Percentiles rank a stretch among this genome's conserved stretches.
Conservation (phyloP, 2,113 vertebrate genomes). For the Lota lota region DNA sequence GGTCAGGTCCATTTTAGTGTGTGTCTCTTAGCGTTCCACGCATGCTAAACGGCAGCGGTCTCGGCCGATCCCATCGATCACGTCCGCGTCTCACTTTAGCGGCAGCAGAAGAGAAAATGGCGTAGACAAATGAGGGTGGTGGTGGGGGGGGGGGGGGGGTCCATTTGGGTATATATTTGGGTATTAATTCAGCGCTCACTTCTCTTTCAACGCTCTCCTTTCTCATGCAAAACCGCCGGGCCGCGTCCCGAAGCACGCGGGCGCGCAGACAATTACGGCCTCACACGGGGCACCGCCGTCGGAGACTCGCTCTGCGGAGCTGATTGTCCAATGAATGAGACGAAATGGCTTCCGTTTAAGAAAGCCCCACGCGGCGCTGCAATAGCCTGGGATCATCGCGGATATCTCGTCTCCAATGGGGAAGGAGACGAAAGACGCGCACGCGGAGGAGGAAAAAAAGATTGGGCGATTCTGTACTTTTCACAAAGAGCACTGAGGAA, state of each 20-base stretch:
- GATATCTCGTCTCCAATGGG: constrained; percentile 68
- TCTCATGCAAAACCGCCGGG: constrained; percentile 70
- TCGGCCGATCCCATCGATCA: constrained; percentile 19
- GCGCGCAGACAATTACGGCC: constrained; percentile 68
- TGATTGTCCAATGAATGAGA: constrained; percentile 76
- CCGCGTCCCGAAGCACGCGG: constrained; percentile 45
- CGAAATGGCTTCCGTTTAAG: constrained; percentile 66
- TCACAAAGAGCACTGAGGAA: constrained; percentile 61
- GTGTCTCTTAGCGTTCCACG: too few species aligned
- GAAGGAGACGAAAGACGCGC: constrained; percentile 44
- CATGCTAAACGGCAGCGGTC: too few species aligned
- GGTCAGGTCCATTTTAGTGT: too few species aligned
- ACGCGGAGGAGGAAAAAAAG: constrained; percentile 46
- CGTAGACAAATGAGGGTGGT: constrained; percentile 70
- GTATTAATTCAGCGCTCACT: constrained; percentile 62
- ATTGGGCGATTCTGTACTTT: constrained; percentile 56
- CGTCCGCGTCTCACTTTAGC: constrained; percentile 41
- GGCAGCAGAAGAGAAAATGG: constrained; percentile 55
- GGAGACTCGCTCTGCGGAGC: constrained; percentile 43
- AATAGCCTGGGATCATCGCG: constrained; percentile 58
- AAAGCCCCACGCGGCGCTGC: constrained; percentile 40
- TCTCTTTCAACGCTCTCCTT: constrained; percentile 57
- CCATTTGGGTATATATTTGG: too few species aligned
- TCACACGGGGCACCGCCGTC: constrained; percentile 43
- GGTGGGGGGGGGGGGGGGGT: constrained; percentile 35